phyloP scores from a whole-genome alignment of 1,140 invertebrate genomes.

The Lutraria rhynchaena region DNA sequence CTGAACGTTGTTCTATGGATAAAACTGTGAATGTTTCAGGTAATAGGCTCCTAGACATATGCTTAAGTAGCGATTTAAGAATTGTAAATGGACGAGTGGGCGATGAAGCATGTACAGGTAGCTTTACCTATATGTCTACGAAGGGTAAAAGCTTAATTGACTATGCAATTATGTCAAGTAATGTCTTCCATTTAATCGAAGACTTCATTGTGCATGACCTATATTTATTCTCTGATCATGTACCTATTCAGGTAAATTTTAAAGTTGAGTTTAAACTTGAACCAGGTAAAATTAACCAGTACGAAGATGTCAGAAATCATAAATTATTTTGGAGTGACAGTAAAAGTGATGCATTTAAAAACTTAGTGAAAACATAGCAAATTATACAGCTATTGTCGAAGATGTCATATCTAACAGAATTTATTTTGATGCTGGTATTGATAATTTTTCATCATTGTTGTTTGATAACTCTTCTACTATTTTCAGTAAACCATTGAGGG shows the following conservation, averaged over 20 bases:
- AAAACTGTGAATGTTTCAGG: slow-evolving; percentile 1
- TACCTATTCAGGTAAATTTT: neutral
- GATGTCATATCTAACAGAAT: neutral
- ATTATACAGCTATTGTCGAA: neutral
- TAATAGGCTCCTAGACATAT: slow-evolving; percentile 1
- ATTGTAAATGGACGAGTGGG: slow-evolving; percentile 31
- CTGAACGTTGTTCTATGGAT: slow-evolving; percentile 2
- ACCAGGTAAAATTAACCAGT: neutral
- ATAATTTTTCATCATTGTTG: neutral
- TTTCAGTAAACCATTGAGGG: neutral
- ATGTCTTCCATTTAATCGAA: neutral
- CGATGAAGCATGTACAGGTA: neutral
- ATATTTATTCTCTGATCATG: neutral
- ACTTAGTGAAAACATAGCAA: neutral
- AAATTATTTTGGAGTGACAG: neutral
- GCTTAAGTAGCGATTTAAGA: neutral
- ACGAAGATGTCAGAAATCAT: neutral
- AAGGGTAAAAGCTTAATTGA: slow-evolving; percentile 34
- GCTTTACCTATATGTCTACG: neutral
- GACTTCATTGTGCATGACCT: slow-evolving; percentile 20
- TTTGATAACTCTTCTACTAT: slow-evolving; percentile 9
- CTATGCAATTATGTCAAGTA: neutral
- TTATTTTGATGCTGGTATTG: neutral
- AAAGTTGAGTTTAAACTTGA: neutral
- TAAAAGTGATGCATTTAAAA: neutral